These are phyloP conservation scores for Xestia xanthographa DNA, from an alignment of 2,888 invertebrate species.

Conservation along the genomic window DNA sequence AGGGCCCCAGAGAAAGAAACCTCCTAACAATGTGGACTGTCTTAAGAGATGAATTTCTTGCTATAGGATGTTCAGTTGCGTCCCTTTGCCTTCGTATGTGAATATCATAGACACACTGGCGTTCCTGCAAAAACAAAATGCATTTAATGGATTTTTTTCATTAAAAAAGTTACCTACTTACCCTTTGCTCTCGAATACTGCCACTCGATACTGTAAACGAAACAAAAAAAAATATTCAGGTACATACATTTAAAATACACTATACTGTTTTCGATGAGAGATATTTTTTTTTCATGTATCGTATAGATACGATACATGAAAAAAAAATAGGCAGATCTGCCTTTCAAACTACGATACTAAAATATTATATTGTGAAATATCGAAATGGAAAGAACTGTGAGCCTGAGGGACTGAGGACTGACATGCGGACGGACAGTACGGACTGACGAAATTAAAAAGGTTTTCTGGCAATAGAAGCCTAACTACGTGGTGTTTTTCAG, in stretches of 20 bases:
- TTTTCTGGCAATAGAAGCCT: background rate
- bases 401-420: background rate
- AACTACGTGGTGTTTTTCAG: background rate
- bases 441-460: conserved; percentile 28
- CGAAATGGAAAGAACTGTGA: conserved; percentile 4
- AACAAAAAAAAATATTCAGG: background rate
- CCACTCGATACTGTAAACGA: background rate
- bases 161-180: background rate
- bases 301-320: no score
- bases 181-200: background rate
- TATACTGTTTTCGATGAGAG: background rate
- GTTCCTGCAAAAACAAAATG: background rate
- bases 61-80: background rate
- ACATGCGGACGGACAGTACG: conserved; percentile 6
- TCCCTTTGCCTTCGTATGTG: background rate
- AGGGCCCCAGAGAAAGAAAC: no score
- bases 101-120: background rate
- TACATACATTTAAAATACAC: background rate
- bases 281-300: background rate
- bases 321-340: no score
- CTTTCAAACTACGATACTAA: background rate
- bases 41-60: background rate
- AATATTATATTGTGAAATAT: conserved; percentile 14
- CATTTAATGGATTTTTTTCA: no score
- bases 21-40: no score